A percentile compares a stretch with the other conserved stretches of the same genome.
Conservation (phyloP, 1,140 invertebrate genomes). For the Telenomus remus region DNA sequence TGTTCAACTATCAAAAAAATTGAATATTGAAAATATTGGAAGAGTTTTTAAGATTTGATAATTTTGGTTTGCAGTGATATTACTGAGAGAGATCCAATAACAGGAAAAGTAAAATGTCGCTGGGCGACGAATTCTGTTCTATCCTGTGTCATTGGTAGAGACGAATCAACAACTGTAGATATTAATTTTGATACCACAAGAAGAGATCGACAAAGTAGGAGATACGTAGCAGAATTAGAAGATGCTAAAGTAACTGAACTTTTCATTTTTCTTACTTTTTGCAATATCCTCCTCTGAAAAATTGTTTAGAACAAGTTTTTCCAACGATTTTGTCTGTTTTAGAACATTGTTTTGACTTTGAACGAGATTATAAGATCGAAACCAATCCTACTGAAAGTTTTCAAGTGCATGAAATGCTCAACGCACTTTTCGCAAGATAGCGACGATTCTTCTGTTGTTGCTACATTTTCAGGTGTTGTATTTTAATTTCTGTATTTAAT, state of each 20-base stretch:
- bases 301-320: slow-evolving; percentile 8
- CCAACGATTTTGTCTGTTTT: slow-evolving; percentile 4
- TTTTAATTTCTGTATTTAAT: slow-evolving; percentile 1
- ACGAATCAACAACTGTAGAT: slow-evolving; percentile 75
- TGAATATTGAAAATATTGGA: no score
- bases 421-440: slow-evolving; percentile 77
- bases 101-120: slow-evolving; percentile 75
- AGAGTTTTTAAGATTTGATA: no score
- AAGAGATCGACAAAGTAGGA: slow-evolving; percentile 76
- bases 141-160: slow-evolving; percentile 75
- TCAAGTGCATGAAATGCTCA: slow-evolving; percentile 80
- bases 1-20: slow-evolving; percentile 10
- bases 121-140: slow-evolving; percentile 78
- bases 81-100: slow-evolving; percentile 73
- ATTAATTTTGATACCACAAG: slow-evolving; percentile 79
- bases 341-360: slow-evolving; percentile 76
- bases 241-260: slow-evolving; percentile 75
- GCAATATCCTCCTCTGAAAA: no score
- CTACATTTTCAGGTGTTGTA: slow-evolving; percentile 47
- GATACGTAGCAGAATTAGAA: slow-evolving; percentile 76
- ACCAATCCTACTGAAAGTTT: slow-evolving; percentile 75
- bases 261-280: slow-evolving; percentile 9
- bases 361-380: slow-evolving; percentile 74
- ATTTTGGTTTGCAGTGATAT: slow-evolving; percentile 64
- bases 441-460: slow-evolving; percentile 62